Evolutionary conservation across 2,797 vertebrate species (phyloP).

Genomic region (Chelidonichthys spinosus): DNA sequence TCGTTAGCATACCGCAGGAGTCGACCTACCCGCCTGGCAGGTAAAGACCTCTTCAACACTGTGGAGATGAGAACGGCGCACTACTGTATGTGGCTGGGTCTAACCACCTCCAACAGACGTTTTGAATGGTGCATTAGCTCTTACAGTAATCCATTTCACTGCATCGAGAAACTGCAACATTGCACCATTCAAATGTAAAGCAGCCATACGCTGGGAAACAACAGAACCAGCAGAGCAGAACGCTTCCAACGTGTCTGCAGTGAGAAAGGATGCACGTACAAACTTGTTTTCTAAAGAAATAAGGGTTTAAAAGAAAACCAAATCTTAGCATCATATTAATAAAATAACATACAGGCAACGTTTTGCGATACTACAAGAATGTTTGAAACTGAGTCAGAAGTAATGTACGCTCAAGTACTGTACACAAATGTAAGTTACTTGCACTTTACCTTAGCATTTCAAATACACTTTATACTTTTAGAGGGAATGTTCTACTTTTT

Average conservation of each 20-base stretch:
- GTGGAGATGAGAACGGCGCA: slow-evolving; percentile 31
- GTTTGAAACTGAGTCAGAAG: not conserved
- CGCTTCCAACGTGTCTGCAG: not conserved
- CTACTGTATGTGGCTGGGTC: slow-evolving; percentile 31
- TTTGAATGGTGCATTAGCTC: slow-evolving; percentile 17
- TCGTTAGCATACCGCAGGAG: slow-evolving; percentile 64
- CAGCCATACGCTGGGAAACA: not conserved
- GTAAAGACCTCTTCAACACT: slow-evolving; percentile 44
- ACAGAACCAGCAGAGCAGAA: not conserved
- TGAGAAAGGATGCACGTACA: not conserved
- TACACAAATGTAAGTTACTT: not conserved
- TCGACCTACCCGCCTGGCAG: slow-evolving; percentile 27
- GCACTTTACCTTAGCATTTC: not conserved
- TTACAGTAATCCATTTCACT: slow-evolving; percentile 5
- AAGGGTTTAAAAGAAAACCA: not conserved
- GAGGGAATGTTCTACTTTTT: not conserved
- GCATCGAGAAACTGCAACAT: slow-evolving; percentile 2
- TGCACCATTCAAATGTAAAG: slow-evolving; percentile 16
- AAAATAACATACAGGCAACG: not conserved
- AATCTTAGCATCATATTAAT: not conserved
- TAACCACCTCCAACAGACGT: slow-evolving; percentile 23
- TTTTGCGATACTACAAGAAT: not conserved
- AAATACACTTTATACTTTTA: not conserved
- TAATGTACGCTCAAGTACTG: not conserved
- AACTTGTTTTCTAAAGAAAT: not conserved